Base-by-base conservation (phyloP, 2,888 invertebrate genomes). In the Lasioglossum villosulum region DNA sequence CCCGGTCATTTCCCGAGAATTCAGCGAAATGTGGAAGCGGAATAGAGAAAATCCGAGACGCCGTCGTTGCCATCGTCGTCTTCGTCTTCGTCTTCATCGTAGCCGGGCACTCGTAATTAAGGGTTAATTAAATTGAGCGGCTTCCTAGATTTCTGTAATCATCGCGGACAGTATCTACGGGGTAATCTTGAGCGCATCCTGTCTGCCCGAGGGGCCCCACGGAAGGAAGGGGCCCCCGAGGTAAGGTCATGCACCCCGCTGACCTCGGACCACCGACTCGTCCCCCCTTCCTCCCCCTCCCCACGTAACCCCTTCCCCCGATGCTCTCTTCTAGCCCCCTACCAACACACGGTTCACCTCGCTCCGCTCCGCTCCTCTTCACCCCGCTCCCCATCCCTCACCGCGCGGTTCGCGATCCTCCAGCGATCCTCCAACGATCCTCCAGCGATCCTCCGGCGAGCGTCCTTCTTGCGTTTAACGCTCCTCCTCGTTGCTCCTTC, bases 241-340 rank as follows among this genome's bases (percentile, higher is more conserved):
- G 92, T 94, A 94, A 95, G 95, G 94, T 95, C 95, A 95, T 94
- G 94, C 94, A 95, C 95, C 94, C 93, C 94, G 93, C 93, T 95
- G 95, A 95, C 95, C 95, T 95, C 94, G 94, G 94, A 94, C 93
- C 94, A 93, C 93, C 93, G 93, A 93, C 93, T 93, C 92, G 52
- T 82, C 88, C 68, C 75, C 68, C n/a, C 56, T n/a, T 16, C 45
- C 45, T 45, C 45, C 56, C 56, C 56, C n/a, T 75, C 82, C 37
- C 78, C 83, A 39, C 71, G 52, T n/a, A 27, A 48, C 66, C 78
- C 70, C 80, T 83, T 63, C 70, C 52, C 75, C 63, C 70, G 34
- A 56, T 56, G 71, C 48, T 75, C 87, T 82, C 84, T 80, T 79
- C 83, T 83, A 86, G 78, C n/a, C 81, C 79, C 82, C 72, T 76